These are phyloP conservation scores for Otocyon megalotis DNA, from an alignment of 2,113 vertebrate genomes.

Conservation along the genomic window DNA sequence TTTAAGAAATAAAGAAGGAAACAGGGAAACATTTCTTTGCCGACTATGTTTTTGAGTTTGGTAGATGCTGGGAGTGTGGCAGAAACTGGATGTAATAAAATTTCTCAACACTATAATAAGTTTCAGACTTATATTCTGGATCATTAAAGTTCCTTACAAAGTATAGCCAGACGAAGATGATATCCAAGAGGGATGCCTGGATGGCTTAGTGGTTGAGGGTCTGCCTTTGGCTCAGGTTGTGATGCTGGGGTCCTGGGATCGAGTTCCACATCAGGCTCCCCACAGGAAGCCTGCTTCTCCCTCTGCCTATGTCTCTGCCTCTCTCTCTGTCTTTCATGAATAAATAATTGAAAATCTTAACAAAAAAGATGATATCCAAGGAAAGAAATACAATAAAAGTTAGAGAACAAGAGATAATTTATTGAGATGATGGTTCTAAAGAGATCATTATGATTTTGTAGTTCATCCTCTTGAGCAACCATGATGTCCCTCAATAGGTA, in stretches of 20 bases:
- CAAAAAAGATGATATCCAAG: background rate
- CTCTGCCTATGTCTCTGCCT: too few species aligned
- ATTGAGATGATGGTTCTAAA: background rate
- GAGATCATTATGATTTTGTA: background rate
- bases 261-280: too few species aligned
- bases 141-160: background rate
- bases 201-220: too few species aligned
- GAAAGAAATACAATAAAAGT: background rate
- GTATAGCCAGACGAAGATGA: background rate
- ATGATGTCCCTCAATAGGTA: background rate
- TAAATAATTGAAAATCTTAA: too few species aligned
- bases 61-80: background rate
- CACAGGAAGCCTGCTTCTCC: too few species aligned
- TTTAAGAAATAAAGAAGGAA: background rate
- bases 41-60: background rate
- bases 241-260: too few species aligned
- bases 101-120: accelerated
- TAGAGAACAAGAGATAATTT: background rate
- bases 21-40: background rate
- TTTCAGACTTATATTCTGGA: background rate
- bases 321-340: too few species aligned
- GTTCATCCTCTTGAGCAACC: background rate
- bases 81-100: background rate
- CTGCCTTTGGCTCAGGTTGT: too few species aligned
- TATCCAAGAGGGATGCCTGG: background rate